Conservation (phyloP, 2,888 invertebrate species). For the Ditylenchus weischeri region DNA sequence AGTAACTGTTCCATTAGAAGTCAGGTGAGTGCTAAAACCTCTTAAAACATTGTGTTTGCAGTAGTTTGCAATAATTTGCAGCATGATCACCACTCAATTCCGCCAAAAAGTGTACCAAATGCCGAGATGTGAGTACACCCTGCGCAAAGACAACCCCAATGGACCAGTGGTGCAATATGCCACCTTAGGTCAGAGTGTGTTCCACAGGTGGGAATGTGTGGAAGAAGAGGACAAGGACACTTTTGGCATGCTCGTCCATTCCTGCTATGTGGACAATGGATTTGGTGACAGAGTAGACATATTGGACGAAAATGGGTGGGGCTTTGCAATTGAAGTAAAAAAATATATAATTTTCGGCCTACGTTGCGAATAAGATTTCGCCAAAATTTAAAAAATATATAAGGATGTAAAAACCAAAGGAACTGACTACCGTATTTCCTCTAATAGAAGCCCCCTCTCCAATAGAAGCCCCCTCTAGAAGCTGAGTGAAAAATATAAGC, state of each 20-base stretch:
- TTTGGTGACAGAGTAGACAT: slow-evolving; percentile 55
- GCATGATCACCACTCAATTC: slow-evolving; percentile 57
- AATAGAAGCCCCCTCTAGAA: too few species aligned
- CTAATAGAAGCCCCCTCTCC: too few species aligned
- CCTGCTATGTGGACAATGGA: slow-evolving; percentile 57
- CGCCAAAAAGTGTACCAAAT: slow-evolving; percentile 56
- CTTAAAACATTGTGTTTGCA: slow-evolving; percentile 2
- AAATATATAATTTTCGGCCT: neutral
- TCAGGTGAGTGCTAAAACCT: slow-evolving; percentile 45
- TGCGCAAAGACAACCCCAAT: slow-evolving; percentile 52
- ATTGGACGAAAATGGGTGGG: slow-evolving; percentile 49
- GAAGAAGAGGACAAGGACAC: slow-evolving; percentile 55
- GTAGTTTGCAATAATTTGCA: slow-evolving; percentile 8
- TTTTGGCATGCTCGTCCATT: slow-evolving; percentile 58
- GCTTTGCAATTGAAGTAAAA: neutral
- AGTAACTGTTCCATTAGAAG: slow-evolving; percentile 55
- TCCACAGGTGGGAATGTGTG: slow-evolving; percentile 57
- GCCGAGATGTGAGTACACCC: slow-evolving; percentile 57
- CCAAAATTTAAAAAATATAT: too few species aligned
- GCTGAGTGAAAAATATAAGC: too few species aligned
- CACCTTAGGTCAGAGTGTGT: slow-evolving; percentile 50
- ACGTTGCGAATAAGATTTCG: too few species aligned
- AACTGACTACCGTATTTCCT: too few species aligned
- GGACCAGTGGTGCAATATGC: slow-evolving; percentile 56
- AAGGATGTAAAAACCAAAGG: too few species aligned